These are phyloP conservation scores for Chloroceryle aenea DNA, from an alignment of 2,113 vertebrate species.

Conservation along the genomic window DNA sequence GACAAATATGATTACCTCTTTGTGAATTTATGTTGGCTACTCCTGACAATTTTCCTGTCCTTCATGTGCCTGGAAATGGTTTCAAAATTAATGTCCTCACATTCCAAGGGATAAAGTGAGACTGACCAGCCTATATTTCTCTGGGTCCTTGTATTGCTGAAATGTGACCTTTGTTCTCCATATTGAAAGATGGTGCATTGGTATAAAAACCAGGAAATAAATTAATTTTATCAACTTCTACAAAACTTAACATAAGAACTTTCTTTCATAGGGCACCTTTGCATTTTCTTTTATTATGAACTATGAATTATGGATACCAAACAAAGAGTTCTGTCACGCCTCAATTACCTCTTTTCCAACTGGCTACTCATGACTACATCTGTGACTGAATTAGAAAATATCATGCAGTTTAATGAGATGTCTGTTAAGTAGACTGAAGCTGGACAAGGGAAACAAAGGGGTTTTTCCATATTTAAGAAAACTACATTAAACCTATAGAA, in stretches of 20 bases:
- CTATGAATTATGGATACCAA: slow-evolving; percentile 15
- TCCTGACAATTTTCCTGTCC: not conserved
- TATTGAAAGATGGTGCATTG: not conserved
- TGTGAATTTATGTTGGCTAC: not conserved
- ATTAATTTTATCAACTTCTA: not conserved
- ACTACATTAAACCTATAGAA: not conserved
- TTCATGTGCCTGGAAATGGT: not conserved
- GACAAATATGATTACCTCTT: not conserved
- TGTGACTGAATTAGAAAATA: slow-evolving; percentile 34
- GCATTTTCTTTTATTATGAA: not conserved
- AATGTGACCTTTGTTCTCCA: not conserved
- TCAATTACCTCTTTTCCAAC: slow-evolving; percentile 39
- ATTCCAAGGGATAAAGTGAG: not conserved
- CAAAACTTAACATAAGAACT: not conserved
- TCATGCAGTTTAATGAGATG: slow-evolving; percentile 14
- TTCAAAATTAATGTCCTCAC: not conserved
- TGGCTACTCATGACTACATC: not conserved
- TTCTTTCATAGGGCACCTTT: not conserved
- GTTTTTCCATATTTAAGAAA: not conserved
- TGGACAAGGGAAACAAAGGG: not conserved
- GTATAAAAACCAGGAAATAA: not conserved
- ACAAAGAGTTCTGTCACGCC: not conserved
- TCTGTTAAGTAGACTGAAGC: not conserved
- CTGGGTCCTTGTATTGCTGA: not conserved
- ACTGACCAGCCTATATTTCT: not conserved